Conservation (phyloP, 2,797 vertebrate species). For the Trichosurus vulpecula region DNA sequence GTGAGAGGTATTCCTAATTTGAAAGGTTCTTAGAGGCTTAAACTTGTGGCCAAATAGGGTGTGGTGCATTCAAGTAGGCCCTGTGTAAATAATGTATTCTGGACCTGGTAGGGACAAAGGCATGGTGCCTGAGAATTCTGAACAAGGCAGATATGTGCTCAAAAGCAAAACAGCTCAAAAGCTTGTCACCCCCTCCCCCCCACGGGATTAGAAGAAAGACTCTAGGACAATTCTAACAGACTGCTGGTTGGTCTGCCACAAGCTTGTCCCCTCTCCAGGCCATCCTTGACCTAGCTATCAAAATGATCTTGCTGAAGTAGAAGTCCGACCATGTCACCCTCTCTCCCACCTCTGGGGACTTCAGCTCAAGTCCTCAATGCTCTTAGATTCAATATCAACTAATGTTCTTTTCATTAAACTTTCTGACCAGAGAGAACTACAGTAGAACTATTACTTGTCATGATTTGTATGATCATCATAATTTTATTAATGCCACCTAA, state of each 20-base stretch:
- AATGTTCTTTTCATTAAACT: background rate
- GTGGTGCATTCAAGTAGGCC: slow-evolving; percentile 54
- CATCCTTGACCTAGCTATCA: background rate
- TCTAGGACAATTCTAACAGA: background rate
- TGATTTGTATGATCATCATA: background rate
- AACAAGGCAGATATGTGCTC: slow-evolving; percentile 53
- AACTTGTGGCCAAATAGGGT: slow-evolving; percentile 8
- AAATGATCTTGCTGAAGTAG: background rate
- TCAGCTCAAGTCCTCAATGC: background rate
- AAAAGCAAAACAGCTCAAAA: slow-evolving; percentile 55
- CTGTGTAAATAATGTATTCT: background rate
- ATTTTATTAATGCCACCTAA: background rate
- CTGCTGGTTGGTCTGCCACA: background rate
- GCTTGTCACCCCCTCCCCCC: background rate
- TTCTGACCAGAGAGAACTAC: background rate
- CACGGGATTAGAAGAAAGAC: background rate
- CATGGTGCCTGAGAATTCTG: slow-evolving; percentile 23
- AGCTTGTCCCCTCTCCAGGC: background rate
- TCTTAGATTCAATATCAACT: background rate
- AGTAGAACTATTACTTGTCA: background rate
- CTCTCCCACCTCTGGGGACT: background rate
- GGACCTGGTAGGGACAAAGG: slow-evolving; percentile 22
- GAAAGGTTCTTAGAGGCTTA: background rate
- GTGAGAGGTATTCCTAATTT: background rate
- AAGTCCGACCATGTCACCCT: background rate